Evolutionary conservation across 2,888 invertebrate genomes (phyloP), one percentile per base, ranked within the genome.

Genomic region (Hirtodrosophila confusa): DNA sequence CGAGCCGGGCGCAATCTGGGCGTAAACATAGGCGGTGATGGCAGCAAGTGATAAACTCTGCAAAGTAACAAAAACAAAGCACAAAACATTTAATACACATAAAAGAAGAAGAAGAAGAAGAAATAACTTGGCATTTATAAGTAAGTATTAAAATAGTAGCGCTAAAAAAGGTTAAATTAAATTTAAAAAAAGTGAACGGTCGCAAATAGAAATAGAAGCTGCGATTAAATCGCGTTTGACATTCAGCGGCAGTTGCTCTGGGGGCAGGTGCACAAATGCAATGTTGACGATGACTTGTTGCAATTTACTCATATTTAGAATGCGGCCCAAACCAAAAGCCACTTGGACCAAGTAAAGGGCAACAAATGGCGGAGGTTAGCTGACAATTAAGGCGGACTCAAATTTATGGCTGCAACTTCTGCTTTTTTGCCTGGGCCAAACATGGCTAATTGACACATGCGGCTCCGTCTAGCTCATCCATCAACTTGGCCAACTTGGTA

Each of bases 1-100:
- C 66, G 94, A 94, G 10, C 95, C 95, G 1, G 95, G 94, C 43
- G 90, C 89, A 54, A 92, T 76, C 65, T 91, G 91, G 69, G 90
- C 90, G 61, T 75, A 88, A 40, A 75, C 88, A 64, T 85, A 89
- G 71, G 90, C 85, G 60, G 66, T 69, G 54, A 90, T 77, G 65
- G 88, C 84, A 72, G 89, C 85, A 23, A 91, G 57, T 74, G 89
- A 78, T 80, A 90, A 86, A 72, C 90, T 89, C 91, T 91, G 88
- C 47, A 89, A 88, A 58, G 17, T 17, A 17, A 51, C 9, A 69
- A 56, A 47, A 69, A 56, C 35, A 61, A 43, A 39, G 12, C 7
- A 24, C 27, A 29, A 24, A n/a, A 47, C 11, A 44, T 48, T 54
- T n/a, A 23, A 44, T 56, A 37, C 45, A 71, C 67, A 23, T 31